Base-by-base conservation (phyloP, 2,888 invertebrate genomes). In the Leucophenga maculata region DNA sequence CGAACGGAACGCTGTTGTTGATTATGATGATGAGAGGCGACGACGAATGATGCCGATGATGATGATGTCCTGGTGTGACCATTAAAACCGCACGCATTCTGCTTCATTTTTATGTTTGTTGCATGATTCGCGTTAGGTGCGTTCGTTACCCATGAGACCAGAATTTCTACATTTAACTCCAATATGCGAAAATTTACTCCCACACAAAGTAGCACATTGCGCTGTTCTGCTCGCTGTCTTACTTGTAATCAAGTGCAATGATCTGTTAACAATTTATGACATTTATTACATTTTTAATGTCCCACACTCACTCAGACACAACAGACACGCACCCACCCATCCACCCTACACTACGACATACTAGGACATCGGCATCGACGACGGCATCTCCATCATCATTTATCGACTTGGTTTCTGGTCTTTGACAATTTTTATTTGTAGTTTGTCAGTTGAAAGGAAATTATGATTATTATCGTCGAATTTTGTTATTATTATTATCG, bases 251-350 rank as follows among this genome's bases (percentile, higher is more conserved):
- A 77, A 77, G 75, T 74, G 79, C 76, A 82, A 77, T 79, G 82
- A 78, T 76, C 79, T 79, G 80, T 79, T 79, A 79, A 79, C 78
- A 82, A 80, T 82, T 79, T 80, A 78, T 75, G 78, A 80, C 77
- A 77, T 78, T 82, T 80, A 82, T 82, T 78, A 79, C 75, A 72
- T 74, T 78, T 77, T 78, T 75, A 72, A 76, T 76, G 74, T 70
- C 69, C 22, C 46, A 64, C 62, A 46, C 46, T 64, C 48, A 20
- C 26, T 57, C 39, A 39, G 39, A 31, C n/a, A 16, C 13, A 16
- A 22, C 22, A 13, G 1, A n/a, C 18, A 18, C 1, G 18, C 4
- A 16, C 52, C 16, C 16, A 52, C n/a, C n/a, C n/a, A n/a, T n/a
- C n/a, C n/a, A n/a, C n/a, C n/a, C n/a, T n/a, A n/a, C n/a, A n/a